Evolutionary conservation across 1,140 invertebrate genomes (phyloP), one percentile per base, ranked within the genome.

Genomic region (Drosophila takahashii): DNA sequence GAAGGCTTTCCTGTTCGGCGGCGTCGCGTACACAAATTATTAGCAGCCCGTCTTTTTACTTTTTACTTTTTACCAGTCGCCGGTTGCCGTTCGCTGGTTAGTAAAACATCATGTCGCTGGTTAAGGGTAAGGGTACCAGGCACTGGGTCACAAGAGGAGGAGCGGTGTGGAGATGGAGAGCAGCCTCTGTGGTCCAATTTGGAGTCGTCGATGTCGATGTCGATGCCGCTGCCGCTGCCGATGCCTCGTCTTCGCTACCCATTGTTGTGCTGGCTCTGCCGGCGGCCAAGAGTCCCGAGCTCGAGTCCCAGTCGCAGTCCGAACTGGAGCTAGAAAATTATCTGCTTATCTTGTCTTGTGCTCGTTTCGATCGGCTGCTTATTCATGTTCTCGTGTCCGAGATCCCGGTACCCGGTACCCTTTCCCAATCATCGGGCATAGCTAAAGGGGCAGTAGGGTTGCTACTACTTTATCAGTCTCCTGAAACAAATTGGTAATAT

Each of bases 341-440:
- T 90, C 87, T 84, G 87, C 87, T 90, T 90, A 90, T 90, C 87
- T 90, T 90, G 87, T 90, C 79, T 81, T 79, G 83, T 74, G 83
- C 79, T 83, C 83, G 79, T 84, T 87, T 85, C 80, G 87, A 90
- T 90, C 87, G 73, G 78, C 79, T 81, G 80, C 75, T 87, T 90
- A 87, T 90, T 90, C 81, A 89, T 90, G 78, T 90, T 91, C 72
- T 83, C 57, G 48, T 72, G 57, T 65, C 58, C 26, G 26, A 39
- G 26, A 22, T 22, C 18, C 15, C 10, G 27, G 18, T 9, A 27
- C 8, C n/a, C 4, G 16, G 7, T 26, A 39, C 58, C 27, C 59
- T 62, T 29, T 11, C 16, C 26, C 59, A 11, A 3, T 4, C 15
- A 10, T 13, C 11, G 34, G 58, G 58, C 6, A 37, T 36, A 26